phyloP scores from a whole-genome alignment of 2,797 vertebrate species.

The Eleutherodactylus coqui region DNA sequence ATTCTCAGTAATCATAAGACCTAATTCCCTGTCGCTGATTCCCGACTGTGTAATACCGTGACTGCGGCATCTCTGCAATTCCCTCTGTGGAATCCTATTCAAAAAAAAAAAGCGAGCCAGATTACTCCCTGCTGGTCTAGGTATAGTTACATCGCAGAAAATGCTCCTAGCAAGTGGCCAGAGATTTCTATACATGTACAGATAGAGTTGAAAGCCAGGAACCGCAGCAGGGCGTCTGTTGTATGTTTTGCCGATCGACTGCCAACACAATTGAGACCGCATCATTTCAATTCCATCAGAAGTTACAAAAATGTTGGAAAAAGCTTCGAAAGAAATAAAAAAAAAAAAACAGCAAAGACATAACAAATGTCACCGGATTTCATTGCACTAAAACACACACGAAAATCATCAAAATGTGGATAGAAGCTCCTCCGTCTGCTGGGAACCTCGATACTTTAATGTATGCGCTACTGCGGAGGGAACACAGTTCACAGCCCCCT shows the following conservation, averaged over 20 bases:
- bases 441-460: constrained; percentile 22
- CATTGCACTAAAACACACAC: constrained; percentile 33
- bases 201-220: constrained; percentile 30
- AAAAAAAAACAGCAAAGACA: constrained; percentile 32
- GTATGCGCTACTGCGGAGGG: constrained; percentile 1
- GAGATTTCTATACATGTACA: constrained; percentile 35
- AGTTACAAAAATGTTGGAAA: constrained; percentile 41
- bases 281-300: constrained; percentile 30
- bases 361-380: constrained; percentile 45
- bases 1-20: constrained; percentile 36
- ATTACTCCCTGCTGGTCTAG: constrained; percentile 43
- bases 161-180: constrained; percentile 20
- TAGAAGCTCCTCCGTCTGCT: constrained; percentile 7
- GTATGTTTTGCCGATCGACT: constrained; percentile 43
- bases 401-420: constrained; percentile 42
- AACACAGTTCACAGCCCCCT: neutral
- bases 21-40: constrained; percentile 33
- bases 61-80: constrained; percentile 18
- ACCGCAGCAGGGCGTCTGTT: constrained; percentile 42
- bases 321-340: neutral
- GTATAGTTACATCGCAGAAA: constrained; percentile 28
- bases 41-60: constrained; percentile 43
- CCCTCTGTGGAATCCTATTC: constrained; percentile 35
- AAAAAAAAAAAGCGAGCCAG: constrained; percentile 40
- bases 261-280: constrained; percentile 37